Evolutionary conservation across 2,888 invertebrate species (phyloP), one percentile per base, ranked within the genome.

Genomic region (Drosophila conformis): DNA sequence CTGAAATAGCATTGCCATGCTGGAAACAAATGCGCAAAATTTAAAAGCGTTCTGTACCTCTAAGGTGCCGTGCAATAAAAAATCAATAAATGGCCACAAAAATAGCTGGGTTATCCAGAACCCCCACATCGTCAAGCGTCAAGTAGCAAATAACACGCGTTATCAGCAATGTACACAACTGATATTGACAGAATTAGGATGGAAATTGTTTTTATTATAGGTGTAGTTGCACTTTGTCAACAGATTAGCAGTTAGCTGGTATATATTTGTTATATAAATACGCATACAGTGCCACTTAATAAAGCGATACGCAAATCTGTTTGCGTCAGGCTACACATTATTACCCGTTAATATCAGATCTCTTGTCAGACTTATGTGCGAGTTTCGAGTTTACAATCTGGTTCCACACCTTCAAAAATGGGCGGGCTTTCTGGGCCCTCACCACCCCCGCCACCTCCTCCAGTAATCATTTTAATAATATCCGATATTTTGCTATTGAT

Each of bases 341-440:
- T 70, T 67, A 69, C 64, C 18, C 6, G 38, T 6, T 36, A 36
- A 33, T 60, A 36, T 1, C 18, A 61, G 11, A 57, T 27, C 25
- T 8, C 7, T 56, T 8, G 11, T 62, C 78, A 78, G 75, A 70
- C 73, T 81, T 72, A 51, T 33, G 52, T 52, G 4, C 18, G 52
- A 15, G 48, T 51, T 29, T 76, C 5, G 15, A 36, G 68, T 15
- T 91, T 91, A 59, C 92, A 92, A 75, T 92, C 80, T 0, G 89
- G 90, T 35, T 90, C 90, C n/a, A 87, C 85, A n/a, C 89, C 90
- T 4, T 91, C 89, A 57, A 92, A 92, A 53, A 92, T 90, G 0
- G 92, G 90, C 10, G 68, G 21, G n/a, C 78, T 79, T 31, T 83
- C 82, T 5, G 72, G 80, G 4, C 73, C 81, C 8, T 68, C 78